Conservation (phyloP, 2,888 invertebrate species). For the Ernsta delagoae region DNA sequence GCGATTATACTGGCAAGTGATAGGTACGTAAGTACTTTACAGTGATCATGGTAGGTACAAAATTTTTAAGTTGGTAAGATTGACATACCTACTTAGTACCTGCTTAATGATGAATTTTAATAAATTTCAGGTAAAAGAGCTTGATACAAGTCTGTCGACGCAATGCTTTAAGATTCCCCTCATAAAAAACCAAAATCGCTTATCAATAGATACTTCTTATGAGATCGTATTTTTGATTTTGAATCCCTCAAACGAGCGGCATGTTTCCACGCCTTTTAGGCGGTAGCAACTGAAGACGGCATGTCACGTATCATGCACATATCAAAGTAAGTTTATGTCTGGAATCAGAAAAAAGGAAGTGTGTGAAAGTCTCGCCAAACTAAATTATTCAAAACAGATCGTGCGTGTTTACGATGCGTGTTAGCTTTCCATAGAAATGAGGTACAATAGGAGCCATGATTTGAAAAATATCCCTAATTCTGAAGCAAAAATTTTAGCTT, state of each 20-base stretch:
- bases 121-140: too few relatives aligned
- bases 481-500: neutral
- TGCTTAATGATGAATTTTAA: too few relatives aligned
- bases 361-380: slow-evolving; percentile 51
- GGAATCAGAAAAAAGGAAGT: slow-evolving; percentile 43
- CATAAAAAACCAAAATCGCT: too few relatives aligned
- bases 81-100: too few relatives aligned
- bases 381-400: slow-evolving; percentile 63
- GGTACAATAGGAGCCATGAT: slow-evolving; percentile 23
- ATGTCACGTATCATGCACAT: slow-evolving; percentile 52
- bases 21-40: too few relatives aligned
- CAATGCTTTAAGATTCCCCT: too few relatives aligned
- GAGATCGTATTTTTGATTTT: too few relatives aligned
- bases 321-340: slow-evolving; percentile 43
- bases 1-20: too few relatives aligned
- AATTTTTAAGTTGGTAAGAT: too few relatives aligned
- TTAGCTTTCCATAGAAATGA: slow-evolving; percentile 23
- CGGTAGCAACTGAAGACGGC: slow-evolving; percentile 14
- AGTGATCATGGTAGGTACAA: too few relatives aligned
- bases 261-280: neutral
- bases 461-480: slow-evolving; percentile 14
- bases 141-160: too few relatives aligned
- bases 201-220: too few relatives aligned
- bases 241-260: neutral
- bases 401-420: slow-evolving; percentile 44